Conservation (phyloP, 2,113 vertebrate species). For the Delphinapterus leucas region DNA sequence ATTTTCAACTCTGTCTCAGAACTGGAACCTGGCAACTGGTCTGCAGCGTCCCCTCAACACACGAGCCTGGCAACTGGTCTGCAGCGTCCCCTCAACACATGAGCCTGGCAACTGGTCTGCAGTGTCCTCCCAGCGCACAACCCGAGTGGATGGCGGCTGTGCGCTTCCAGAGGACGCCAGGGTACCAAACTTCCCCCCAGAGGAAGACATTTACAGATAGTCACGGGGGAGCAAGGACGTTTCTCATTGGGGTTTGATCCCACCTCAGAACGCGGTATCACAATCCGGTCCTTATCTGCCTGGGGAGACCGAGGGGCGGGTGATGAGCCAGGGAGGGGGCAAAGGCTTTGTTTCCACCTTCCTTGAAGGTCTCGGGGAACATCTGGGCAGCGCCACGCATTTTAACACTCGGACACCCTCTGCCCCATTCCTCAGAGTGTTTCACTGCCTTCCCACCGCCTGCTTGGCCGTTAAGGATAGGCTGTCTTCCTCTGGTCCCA, state of each 20-base stretch:
- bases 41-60: too few relatives aligned
- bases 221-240: neutral
- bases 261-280: neutral
- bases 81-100: too few relatives aligned
- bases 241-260: neutral
- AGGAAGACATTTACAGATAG: neutral
- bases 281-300: too few relatives aligned
- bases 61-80: too few relatives aligned
- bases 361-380: too few relatives aligned
- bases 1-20: conserved; percentile 27
- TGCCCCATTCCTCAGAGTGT: neutral
- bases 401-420: rapidly evolving
- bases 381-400: rapidly evolving
- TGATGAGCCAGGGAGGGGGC: rapidly evolving
- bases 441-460: rapidly evolving
- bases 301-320: neutral
- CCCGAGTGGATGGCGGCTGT: neutral
- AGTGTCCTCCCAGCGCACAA: neutral
- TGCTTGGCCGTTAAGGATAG: neutral
- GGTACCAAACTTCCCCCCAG: conserved; percentile 6
- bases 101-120: neutral
- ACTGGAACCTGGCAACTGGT: neutral
- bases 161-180: neutral
- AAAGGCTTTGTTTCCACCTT: too few relatives aligned
- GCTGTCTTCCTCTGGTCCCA: neutral